These are phyloP conservation scores for Rhabdornis inornatus DNA, from an alignment of 2,113 vertebrate genomes.

Conservation along the genomic window DNA sequence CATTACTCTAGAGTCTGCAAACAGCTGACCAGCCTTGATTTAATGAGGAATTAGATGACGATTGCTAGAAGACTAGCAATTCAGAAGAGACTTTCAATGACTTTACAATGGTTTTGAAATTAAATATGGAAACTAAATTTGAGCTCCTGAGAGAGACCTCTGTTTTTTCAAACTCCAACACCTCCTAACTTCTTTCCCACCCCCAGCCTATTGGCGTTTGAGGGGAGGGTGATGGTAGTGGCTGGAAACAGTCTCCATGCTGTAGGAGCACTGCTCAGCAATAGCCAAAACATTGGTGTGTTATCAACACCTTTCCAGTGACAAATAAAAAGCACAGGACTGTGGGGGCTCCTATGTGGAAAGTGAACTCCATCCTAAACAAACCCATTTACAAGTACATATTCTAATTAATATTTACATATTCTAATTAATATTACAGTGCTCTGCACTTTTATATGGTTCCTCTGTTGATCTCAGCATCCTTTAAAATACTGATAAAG, in stretches of 20 bases:
- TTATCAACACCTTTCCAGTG: not conserved
- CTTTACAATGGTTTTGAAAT: too few relatives aligned
- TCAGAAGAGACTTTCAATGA: too few relatives aligned
- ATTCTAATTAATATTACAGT: too few relatives aligned
- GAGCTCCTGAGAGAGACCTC: too few relatives aligned
- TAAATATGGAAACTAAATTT: too few relatives aligned
- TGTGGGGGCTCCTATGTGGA: not conserved
- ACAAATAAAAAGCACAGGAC: not conserved
- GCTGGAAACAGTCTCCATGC: not conserved
- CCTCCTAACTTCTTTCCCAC: not conserved
- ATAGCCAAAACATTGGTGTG: not conserved
- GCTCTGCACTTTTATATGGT: not conserved
- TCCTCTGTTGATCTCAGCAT: not conserved
- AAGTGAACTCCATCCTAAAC: not conserved
- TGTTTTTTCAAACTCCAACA: too few relatives aligned
- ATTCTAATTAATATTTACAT: not conserved
- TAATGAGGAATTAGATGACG: too few relatives aligned
- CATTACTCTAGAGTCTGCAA: too few relatives aligned
- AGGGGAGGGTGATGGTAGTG: not conserved
- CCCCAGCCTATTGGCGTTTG: not conserved
- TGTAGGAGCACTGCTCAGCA: not conserved
- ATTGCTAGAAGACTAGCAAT: too few relatives aligned
- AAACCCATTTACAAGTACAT: not conserved
- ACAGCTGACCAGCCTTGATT: too few relatives aligned
- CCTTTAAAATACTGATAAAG: not conserved